Conservation (phyloP, 2,888 invertebrate species). For the Euplagia quadripunctaria region DNA sequence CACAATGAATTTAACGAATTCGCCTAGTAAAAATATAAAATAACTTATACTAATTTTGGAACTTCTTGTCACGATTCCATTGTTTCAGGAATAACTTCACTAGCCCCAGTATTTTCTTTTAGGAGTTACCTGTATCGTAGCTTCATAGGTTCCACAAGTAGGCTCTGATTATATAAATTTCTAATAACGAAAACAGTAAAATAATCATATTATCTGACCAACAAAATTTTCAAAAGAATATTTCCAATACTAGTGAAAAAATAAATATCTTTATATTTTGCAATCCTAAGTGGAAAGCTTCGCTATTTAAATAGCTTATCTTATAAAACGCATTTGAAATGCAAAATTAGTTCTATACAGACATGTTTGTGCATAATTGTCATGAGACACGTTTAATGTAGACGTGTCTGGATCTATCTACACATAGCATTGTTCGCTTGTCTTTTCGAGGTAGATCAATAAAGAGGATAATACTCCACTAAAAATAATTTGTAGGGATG, state of each 20-base stretch:
- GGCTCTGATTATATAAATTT: too few relatives aligned
- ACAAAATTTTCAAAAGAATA: too few relatives aligned
- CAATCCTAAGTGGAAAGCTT: conserved; percentile 10
- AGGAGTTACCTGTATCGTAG: too few relatives aligned
- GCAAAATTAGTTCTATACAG: conserved; percentile 16
- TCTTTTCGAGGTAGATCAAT: background rate
- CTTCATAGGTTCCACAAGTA: too few relatives aligned
- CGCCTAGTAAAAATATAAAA: too few relatives aligned
- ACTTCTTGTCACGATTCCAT: too few relatives aligned
- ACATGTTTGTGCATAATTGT: conserved; percentile 17
- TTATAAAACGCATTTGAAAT: conserved; percentile 19
- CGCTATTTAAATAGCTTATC: conserved; percentile 7
- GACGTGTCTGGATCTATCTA: background rate
- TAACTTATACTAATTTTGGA: too few relatives aligned
- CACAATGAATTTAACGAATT: too few relatives aligned
- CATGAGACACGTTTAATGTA: background rate
- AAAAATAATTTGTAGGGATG: background rate
- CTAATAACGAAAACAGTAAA: too few relatives aligned
- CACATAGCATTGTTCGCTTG: background rate
- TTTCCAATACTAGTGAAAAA: background rate
- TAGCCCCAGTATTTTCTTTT: too few relatives aligned
- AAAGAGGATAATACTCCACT: background rate
- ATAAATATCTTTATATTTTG: background rate
- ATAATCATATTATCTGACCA: too few relatives aligned
- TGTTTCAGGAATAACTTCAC: too few relatives aligned